These are phyloP conservation scores for Oenanthe melanoleuca DNA, from an alignment of 2,113 vertebrate genomes.

Conservation along the genomic window DNA sequence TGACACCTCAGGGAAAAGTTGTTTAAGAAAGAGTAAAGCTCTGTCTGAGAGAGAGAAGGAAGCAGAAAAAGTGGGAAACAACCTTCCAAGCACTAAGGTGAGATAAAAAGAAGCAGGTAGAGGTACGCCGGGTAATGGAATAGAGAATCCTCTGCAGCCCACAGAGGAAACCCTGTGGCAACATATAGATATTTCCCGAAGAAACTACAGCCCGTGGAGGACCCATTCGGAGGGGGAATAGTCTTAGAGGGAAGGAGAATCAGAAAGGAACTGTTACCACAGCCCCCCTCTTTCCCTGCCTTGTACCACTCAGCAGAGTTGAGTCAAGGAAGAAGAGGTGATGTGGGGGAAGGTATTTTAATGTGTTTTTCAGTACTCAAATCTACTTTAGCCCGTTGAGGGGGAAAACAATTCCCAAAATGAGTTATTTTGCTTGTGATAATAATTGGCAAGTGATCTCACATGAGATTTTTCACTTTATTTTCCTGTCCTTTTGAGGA, in stretches of 20 bases:
- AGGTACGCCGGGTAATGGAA: neutral
- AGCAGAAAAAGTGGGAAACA: neutral
- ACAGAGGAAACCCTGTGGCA: neutral
- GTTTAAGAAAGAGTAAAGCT: neutral
- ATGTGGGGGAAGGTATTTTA: neutral
- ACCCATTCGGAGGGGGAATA: neutral
- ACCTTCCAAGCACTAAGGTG: neutral
- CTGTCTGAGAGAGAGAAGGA: neutral
- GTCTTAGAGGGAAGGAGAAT: neutral
- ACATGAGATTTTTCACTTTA: neutral
- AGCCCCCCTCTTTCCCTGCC: rapidly evolving
- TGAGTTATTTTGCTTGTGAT: neutral
- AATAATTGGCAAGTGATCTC: neutral
- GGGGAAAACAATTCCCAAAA: neutral
- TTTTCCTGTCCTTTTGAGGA: neutral
- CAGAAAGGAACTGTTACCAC: neutral
- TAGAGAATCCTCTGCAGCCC: neutral
- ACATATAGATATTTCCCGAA: neutral
- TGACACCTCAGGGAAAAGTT: neutral
- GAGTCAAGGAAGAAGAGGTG: neutral
- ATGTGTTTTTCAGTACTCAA: neutral
- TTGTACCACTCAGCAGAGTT: neutral
- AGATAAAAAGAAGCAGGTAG: neutral
- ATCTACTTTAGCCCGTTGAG: neutral
- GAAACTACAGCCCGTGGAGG: neutral